Conservation (phyloP, 1,140 invertebrate species). For the Gryon sp. region DNA sequence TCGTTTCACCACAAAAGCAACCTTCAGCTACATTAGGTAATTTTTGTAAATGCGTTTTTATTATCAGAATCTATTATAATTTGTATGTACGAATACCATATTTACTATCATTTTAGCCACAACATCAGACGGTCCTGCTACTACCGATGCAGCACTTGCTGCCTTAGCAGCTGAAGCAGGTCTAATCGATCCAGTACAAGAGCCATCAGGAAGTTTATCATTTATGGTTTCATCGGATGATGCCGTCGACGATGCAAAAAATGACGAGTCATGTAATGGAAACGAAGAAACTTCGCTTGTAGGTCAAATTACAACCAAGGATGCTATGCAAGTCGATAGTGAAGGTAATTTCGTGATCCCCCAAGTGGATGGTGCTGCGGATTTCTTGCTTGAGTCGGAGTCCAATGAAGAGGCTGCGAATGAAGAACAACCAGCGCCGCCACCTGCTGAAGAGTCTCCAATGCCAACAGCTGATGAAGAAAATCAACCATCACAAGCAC, state of each 20-base stretch:
- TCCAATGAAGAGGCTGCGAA: constrained; percentile 59
- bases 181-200: constrained; percentile 81
- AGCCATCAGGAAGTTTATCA: constrained; percentile 72
- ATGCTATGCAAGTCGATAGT: constrained; percentile 76
- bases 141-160: constrained; percentile 83
- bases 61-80: constrained; percentile 64
- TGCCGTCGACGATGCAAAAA: constrained; percentile 66
- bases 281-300: constrained; percentile 71
- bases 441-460: constrained; percentile 55
- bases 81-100: too few relatives aligned
- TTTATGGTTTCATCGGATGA: constrained; percentile 77
- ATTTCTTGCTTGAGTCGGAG: constrained; percentile 69
- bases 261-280: constrained; percentile 76
- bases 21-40: constrained; percentile 80
- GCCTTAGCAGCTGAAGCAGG: constrained; percentile 84
- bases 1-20: constrained; percentile 79
- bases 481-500: constrained; percentile 1
- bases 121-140: constrained; percentile 82
- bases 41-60: constrained; percentile 18
- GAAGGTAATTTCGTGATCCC: constrained; percentile 77
- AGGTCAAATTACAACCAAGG: constrained; percentile 68
- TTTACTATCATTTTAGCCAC: constrained; percentile 77
- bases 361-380: constrained; percentile 74
- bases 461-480: constrained; percentile 35
- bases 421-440: constrained; percentile 5